Evolutionary conservation across 2,888 invertebrate species (phyloP).

Genomic region (Cantharis rustica): DNA sequence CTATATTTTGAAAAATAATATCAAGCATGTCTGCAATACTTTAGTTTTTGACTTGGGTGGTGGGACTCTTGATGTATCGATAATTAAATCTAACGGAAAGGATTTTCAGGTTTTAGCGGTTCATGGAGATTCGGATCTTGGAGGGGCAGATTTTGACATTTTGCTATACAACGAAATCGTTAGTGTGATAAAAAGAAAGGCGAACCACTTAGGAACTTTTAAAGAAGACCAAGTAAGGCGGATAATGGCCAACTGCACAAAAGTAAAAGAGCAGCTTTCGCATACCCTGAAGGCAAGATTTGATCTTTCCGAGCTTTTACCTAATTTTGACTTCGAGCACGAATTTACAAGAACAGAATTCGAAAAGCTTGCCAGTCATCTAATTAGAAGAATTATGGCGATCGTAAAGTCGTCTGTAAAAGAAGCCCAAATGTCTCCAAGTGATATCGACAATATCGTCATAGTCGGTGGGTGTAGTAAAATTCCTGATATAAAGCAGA

Average conservation of each 20-base stretch:
- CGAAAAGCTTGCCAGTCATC: conserved; percentile 19
- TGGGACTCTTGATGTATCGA: conserved; percentile 32
- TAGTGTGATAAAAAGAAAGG: conserved; percentile 7
- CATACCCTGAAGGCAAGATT: conserved; percentile 7
- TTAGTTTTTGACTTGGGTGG: conserved; percentile 32
- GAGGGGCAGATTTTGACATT: conserved; percentile 29
- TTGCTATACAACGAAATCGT: conserved; percentile 14
- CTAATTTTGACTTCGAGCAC: conserved; percentile 13
- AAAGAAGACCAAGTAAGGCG: conserved; percentile 8
- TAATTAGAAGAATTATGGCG: conserved; percentile 19
- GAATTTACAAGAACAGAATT: conserved; percentile 18
- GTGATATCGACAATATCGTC: conserved; percentile 27
- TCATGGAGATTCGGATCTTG: conserved; percentile 26
- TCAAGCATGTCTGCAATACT: conserved; percentile 9
- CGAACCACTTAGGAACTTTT: neutral
- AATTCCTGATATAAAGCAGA: conserved; percentile 20
- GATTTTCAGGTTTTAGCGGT: conserved; percentile 24
- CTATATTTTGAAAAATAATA: conserved; percentile 21
- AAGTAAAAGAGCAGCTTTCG: conserved; percentile 25
- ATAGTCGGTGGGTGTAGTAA: conserved; percentile 30
- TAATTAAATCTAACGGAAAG: conserved; percentile 13
- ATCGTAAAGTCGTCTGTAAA: conserved; percentile 14
- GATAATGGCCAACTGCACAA: conserved; percentile 21
- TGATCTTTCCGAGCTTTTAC: conserved; percentile 8
- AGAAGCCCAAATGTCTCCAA: conserved; percentile 14